Evolutionary conservation across 2,888 invertebrate species (phyloP), one percentile per base, ranked within the genome.

Genomic region (Microplitis manilae): DNA sequence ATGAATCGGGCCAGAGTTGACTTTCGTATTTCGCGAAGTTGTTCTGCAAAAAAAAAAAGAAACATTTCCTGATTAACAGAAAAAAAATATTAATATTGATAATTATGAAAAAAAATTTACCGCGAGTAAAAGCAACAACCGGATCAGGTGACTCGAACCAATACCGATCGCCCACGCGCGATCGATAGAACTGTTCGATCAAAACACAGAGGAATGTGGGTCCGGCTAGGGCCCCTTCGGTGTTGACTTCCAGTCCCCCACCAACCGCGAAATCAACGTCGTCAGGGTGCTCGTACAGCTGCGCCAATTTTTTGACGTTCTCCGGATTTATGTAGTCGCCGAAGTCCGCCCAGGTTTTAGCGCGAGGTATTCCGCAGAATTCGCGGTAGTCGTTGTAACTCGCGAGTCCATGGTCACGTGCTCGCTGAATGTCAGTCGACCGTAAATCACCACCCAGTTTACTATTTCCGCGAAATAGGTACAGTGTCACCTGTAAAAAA

Each of bases 221-320:
- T 0, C 98, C 97, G 0, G 95, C 92, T 68, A 95, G 91, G 0
- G 96, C 94, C 0, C 95, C 96, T 0, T 93, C 93, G 1, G 96
- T 94, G 77, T 94, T 94, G 0, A 90, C 90, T 90, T 98, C 98
- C 72, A 97, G 87, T 0, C 96, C 93, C 0, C 95, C 97, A 1
- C 95, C 98, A 6, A 97, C 95, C 13, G 95, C 96, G 76, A 97
- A 88, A 83, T 98, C 97, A 1, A 98, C 95, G 88, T 97, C 97
- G 75, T 95, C 94, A 0, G 94, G 94, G 68, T 92, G 92, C 78
- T 93, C 93, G 90, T 96, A 96, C 0, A 95, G 86, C 0, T 90
- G 86, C 78, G 92, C 90, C 8, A 96, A 90, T 79, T 93, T 92
- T 77, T 92, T 90, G 60, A 96, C 92, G 84, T 94, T 93, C 94